Conservation (phyloP, 2,113 vertebrate genomes). For the Micronycteris hirsuta region DNA sequence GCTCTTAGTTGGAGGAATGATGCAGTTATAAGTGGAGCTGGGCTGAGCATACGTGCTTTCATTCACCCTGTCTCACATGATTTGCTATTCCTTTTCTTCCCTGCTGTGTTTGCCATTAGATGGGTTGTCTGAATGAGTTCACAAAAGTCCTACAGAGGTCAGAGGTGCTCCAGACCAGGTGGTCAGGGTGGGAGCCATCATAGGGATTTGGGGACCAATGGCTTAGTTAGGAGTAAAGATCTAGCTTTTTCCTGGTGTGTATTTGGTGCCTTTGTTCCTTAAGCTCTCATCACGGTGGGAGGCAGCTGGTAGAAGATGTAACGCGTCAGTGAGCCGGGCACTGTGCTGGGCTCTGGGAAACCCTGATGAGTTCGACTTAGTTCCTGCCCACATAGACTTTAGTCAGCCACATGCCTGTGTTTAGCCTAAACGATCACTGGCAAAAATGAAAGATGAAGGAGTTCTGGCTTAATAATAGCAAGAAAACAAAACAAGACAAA, state of each 20-base stretch:
- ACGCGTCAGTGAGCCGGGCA: neutral
- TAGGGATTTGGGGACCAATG: neutral
- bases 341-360: neutral
- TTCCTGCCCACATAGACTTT: slow-evolving; percentile 1
- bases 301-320: neutral
- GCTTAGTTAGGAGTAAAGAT: neutral
- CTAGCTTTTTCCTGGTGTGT: neutral
- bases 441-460: slow-evolving; percentile 17
- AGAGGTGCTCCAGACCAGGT: neutral
- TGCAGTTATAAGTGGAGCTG: neutral
- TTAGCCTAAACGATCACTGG: slow-evolving; percentile 22
- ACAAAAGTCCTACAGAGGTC: neutral
- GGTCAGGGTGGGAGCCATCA: neutral
- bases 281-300: neutral
- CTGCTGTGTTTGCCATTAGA: neutral
- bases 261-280: slow-evolving; percentile 10
- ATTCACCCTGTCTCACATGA: neutral
- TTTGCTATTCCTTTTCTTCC: neutral
- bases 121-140: neutral
- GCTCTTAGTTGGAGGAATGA: neutral
- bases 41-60: neutral
- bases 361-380: neutral
- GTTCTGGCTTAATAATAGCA: slow-evolving; percentile 25
- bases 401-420: neutral
- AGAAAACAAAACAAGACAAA: slow-evolving; percentile 26